A percentile compares a stretch with the other conserved stretches of the same genome.
Evolutionary conservation across 2,888 invertebrate genomes (phyloP).

Genomic region (Bellardia pandia): DNA sequence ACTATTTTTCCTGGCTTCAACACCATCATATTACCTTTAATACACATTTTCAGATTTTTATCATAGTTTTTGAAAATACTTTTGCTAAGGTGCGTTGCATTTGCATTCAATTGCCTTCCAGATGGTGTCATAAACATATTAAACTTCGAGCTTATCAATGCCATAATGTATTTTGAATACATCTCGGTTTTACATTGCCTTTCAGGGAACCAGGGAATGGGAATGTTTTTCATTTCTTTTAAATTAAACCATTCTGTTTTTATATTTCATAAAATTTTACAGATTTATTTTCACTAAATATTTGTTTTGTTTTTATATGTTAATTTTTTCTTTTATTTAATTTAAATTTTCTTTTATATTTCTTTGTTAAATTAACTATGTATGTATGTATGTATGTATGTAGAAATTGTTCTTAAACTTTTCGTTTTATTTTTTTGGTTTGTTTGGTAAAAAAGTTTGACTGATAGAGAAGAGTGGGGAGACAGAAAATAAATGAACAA

Average conservation of each 20-base stretch:
- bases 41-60: too few species aligned
- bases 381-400: background rate
- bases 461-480: background rate
- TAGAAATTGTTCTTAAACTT: constrained; percentile 66
- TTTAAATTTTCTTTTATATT: constrained; percentile 51
- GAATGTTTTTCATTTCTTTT: background rate
- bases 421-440: constrained; percentile 38
- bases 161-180: too few species aligned
- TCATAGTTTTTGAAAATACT: too few species aligned
- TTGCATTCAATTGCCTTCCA: too few species aligned
- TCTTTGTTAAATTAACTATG: constrained; percentile 62
- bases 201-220: too few species aligned
- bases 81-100: too few species aligned
- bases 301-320: constrained; percentile 30
- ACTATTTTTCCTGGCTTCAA: too few species aligned
- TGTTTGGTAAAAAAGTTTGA: constrained; percentile 52
- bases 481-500: constrained; percentile 31
- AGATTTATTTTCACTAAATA: constrained; percentile 68
- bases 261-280: constrained; percentile 72
- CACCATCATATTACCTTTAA: too few species aligned
- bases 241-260: constrained; percentile 50
- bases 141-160: too few species aligned
- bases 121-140: too few species aligned
- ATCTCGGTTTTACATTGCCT: too few species aligned
- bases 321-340: constrained; percentile 24